Base-by-base conservation (phyloP, 2,797 vertebrate species). In the Lepus oiostolus region DNA sequence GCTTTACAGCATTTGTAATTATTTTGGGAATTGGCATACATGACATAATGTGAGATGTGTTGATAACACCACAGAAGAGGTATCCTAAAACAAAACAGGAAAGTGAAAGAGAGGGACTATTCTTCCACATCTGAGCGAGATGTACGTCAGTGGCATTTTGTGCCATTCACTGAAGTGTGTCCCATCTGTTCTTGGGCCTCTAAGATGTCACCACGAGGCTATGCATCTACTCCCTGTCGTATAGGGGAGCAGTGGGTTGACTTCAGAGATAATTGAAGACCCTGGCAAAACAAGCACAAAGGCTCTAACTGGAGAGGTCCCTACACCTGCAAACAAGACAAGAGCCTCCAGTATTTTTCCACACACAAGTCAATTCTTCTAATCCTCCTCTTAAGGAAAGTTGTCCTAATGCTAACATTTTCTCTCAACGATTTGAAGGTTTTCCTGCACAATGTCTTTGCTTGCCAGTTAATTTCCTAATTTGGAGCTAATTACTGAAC, bases 401-500 rank as follows among this genome's bases (percentile, higher is more conserved):
- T 60, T 93, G 47, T 70, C 89, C 83, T 22, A 93, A 93, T 21
- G 58, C 42, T 50, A 54, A n/a, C 50, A 47, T 35, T 52, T 90
- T 60, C 88, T 96, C 67, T 63, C 32, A 92, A 90, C 88, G 42
- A 80, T 67, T 72, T 77, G 50, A 63, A 79, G 86, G 58, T 91
- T 95, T 92, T 7, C 54, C 90, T 80, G 79, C 88, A 93, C 54
- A 22, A 86, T 68, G n/a, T 68, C 74, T 12, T 63, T 71, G 16
- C 96, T 13, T 60, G 77, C 90, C 71, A 94, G 82, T 86, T 82
- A 93, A 94, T 72, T 67, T 95, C 95, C 93, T 54, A 91, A 94
- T 75, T 90, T 95, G 60, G 79, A 63, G 4, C 84, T 95, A 96
- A 96, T 95, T 95, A 92, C 81, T 76, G 92, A 95, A 96, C 92